phyloP scores from a whole-genome alignment of 2,797 vertebrate species.

The Rhinophrynus dorsalis region DNA sequence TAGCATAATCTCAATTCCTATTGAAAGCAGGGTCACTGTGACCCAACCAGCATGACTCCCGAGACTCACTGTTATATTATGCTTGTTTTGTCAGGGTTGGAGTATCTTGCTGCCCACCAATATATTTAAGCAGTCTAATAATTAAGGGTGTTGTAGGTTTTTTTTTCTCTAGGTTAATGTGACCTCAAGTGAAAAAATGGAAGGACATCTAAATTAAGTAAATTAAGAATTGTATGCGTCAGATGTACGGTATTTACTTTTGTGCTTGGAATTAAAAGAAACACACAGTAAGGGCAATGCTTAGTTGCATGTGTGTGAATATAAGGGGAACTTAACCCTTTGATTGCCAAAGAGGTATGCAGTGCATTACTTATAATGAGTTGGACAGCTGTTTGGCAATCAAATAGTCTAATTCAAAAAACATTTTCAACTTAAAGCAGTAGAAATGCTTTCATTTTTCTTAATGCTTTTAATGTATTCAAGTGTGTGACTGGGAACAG shows the following conservation, averaged over 20 bases:
- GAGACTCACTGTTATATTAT: conserved; percentile 66
- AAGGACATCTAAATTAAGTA: conserved; percentile 61
- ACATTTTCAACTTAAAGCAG: too few relatives aligned
- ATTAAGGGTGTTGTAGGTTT: conserved; percentile 74
- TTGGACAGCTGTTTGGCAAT: too few relatives aligned
- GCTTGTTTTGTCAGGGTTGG: conserved; percentile 63
- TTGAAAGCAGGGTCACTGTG: conserved; percentile 68
- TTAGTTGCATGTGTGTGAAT: too few relatives aligned
- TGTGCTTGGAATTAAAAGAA: too few relatives aligned
- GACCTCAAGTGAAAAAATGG: conserved; percentile 67
- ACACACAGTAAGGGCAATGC: too few relatives aligned
- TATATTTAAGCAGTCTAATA: conserved; percentile 61
- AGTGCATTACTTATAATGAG: too few relatives aligned
- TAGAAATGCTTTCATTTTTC: too few relatives aligned
- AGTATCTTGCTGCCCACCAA: conserved; percentile 62
- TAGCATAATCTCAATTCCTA: conserved; percentile 62
- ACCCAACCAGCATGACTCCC: conserved; percentile 72
- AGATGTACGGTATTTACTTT: conserved; percentile 61
- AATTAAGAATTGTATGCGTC: conserved; percentile 55
- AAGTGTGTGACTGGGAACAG: too few relatives aligned
- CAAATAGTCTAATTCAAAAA: too few relatives aligned
- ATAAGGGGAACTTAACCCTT: too few relatives aligned
- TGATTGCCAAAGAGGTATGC: too few relatives aligned
- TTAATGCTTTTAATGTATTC: too few relatives aligned
- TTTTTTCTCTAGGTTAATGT: conserved; percentile 65